These are phyloP conservation scores for Galbula dea DNA, from an alignment of 2,113 vertebrate genomes.

Conservation along the genomic window DNA sequence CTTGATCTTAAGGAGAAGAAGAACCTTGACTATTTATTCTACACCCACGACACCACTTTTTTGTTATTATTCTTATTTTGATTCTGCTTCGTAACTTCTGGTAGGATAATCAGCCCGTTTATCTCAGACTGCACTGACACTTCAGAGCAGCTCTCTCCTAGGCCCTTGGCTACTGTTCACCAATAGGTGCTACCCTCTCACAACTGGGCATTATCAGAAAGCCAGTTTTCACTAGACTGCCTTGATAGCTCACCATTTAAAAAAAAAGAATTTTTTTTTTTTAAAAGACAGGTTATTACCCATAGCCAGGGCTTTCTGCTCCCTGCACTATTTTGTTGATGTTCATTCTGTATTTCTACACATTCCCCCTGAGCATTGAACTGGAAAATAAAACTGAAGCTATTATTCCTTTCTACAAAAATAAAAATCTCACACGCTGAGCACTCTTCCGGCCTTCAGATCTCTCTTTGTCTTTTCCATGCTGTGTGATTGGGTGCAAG, in stretches of 20 bases:
- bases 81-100: background rate
- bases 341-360: conserved; percentile 38
- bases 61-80: background rate
- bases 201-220: background rate
- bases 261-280: too few species aligned
- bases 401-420: conserved; percentile 47
- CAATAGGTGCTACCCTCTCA: background rate
- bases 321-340: conserved; percentile 10
- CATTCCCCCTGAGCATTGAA: background rate
- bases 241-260: background rate
- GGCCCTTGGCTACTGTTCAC: background rate
- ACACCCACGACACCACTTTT: background rate
- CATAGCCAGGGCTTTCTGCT: background rate
- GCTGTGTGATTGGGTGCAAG: background rate
- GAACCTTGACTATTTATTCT: background rate
- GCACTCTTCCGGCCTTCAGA: conserved; percentile 1
- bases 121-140: background rate
- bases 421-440: conserved; percentile 52
- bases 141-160: background rate
- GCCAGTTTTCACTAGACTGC: background rate
- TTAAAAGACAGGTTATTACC: background rate
- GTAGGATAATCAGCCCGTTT: background rate
- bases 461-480: background rate
- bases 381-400: conserved; percentile 53
- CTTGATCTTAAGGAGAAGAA: background rate